Percentiles rank a stretch among this genome's conserved stretches.
These are phyloP conservation scores for Eulithis testata DNA, from an alignment of 2,888 invertebrate genomes.

Conservation along the genomic window DNA sequence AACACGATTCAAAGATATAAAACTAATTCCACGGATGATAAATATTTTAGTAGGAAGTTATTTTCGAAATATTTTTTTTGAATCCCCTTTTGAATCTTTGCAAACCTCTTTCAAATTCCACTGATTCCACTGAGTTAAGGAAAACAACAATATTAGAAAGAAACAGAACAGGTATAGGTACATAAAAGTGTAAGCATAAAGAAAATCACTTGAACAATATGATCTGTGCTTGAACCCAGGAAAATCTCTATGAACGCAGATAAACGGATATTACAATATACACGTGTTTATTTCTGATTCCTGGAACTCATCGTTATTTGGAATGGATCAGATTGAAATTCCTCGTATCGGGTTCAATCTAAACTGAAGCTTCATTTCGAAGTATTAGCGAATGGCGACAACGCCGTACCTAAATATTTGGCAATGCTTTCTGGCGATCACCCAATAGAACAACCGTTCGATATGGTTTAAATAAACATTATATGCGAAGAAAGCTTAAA, in stretches of 20 bases:
- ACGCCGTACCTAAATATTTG: slow-evolving; percentile 65
- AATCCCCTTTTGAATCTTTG: background rate
- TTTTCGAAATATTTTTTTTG: background rate
- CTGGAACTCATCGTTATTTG: slow-evolving; percentile 41
- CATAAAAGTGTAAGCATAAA: background rate
- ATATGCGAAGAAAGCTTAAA: slow-evolving; percentile 38
- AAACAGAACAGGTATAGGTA: no score
- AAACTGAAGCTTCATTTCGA: slow-evolving; percentile 54
- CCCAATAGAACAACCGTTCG: slow-evolving; percentile 62
- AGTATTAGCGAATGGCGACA: slow-evolving; percentile 61
- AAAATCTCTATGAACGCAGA: slow-evolving; percentile 28
- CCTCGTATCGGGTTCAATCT: slow-evolving; percentile 50
- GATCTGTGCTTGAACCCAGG: slow-evolving; percentile 6
- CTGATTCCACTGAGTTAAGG: background rate
- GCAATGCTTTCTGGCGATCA: slow-evolving; percentile 69
- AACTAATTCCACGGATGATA: slow-evolving; percentile 9
- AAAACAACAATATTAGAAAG: background rate
- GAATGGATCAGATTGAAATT: slow-evolving; percentile 44
- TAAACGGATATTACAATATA: slow-evolving; percentile 39
- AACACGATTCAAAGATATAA: slow-evolving; percentile 22
- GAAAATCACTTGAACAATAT: slow-evolving; percentile 6
- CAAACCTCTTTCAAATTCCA: no score
- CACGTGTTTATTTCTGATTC: slow-evolving; percentile 40
- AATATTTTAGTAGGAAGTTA: background rate
- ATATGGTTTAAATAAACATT: slow-evolving; percentile 55